Base-by-base conservation (phyloP, 1,140 invertebrate genomes). In the Contarinia nasturtii region DNA sequence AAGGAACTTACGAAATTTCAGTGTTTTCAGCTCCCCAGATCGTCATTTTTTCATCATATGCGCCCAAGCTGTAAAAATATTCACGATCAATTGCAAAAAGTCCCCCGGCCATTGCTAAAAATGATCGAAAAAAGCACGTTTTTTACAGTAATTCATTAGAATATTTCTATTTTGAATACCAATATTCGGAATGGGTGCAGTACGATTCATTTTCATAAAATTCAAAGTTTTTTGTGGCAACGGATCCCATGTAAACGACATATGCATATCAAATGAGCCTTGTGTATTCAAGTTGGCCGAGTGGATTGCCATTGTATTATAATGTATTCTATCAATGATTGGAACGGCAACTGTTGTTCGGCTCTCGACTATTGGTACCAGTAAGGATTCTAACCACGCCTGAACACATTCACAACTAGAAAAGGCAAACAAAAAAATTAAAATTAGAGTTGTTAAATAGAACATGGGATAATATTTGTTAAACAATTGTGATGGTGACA, bases 91-190 rank as follows among this genome's bases (percentile, higher is more conserved):
- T 97, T 20, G 93, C 83, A 68, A 98, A 98, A 19, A 98, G 64
- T 4, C 95, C 95, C 41, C 95, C 95, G n/a, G 94, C 94, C 92
- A 98, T 98, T 0, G 94, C 97, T n/a, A n/a, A n/a, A n/a, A n/a
- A n/a, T n/a, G n/a, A n/a, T n/a, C n/a, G n/a, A n/a, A n/a, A n/a
- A n/a, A n/a, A n/a, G n/a, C n/a, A n/a, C n/a, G n/a, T n/a, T n/a
- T n/a, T n/a, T n/a, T n/a, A n/a, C n/a, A n/a, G n/a, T n/a, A n/a
- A n/a, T n/a, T n/a, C n/a, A n/a, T n/a, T n/a, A n/a, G n/a, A n/a
- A n/a, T n/a, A n/a, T n/a, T n/a, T n/a, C n/a, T n/a, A n/a, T n/a
- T n/a, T n/a, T n/a, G n/a, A n/a, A n/a, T n/a, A n/a, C n/a, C n/a
- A n/a, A n/a, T n/a, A n/a, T n/a, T n/a, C n/a, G 85, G 74, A 15